Evolutionary conservation across 2,113 vertebrate genomes (phyloP).

Genomic region (Chitala chitala): DNA sequence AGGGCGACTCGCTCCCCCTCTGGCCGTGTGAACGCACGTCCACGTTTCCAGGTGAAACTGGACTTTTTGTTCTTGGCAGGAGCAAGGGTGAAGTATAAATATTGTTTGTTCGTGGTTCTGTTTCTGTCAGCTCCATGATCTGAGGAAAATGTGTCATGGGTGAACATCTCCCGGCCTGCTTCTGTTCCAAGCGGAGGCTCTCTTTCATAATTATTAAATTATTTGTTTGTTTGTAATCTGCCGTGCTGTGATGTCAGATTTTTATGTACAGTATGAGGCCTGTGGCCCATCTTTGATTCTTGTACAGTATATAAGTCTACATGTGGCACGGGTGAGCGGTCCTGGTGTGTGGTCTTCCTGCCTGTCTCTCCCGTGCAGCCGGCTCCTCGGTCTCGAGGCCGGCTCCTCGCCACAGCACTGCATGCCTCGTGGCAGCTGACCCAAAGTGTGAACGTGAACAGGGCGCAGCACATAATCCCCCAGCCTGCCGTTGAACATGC

Average conservation of each 20-base stretch:
- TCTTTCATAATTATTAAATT: too few species aligned
- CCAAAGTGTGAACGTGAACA: not conserved
- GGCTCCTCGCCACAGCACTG: not conserved
- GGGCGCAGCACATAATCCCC: not conserved
- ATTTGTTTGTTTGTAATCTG: not conserved
- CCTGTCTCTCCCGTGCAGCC: too few species aligned
- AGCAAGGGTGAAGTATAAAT: too few species aligned
- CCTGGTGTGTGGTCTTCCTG: not conserved
- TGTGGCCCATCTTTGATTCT: not conserved
- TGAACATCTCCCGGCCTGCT: not conserved
- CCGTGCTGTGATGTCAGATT: not conserved
- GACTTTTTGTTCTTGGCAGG: too few species aligned
- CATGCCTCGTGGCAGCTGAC: not conserved
- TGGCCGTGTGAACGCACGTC: too few species aligned
- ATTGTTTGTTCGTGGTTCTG: too few species aligned
- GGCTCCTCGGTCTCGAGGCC: not conserved
- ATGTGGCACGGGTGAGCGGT: not conserved
- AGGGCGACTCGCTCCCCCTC: too few species aligned
- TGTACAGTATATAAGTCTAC: not conserved
- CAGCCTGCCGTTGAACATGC: constrained; percentile 4
- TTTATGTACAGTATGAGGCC: not conserved
- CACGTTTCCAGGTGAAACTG: too few species aligned
- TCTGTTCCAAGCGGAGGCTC: not conserved
- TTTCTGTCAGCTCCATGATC: not conserved
- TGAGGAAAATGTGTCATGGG: not conserved